phyloP scores from a whole-genome alignment of 2,113 vertebrate species.

The Haemorhous mexicanus region DNA sequence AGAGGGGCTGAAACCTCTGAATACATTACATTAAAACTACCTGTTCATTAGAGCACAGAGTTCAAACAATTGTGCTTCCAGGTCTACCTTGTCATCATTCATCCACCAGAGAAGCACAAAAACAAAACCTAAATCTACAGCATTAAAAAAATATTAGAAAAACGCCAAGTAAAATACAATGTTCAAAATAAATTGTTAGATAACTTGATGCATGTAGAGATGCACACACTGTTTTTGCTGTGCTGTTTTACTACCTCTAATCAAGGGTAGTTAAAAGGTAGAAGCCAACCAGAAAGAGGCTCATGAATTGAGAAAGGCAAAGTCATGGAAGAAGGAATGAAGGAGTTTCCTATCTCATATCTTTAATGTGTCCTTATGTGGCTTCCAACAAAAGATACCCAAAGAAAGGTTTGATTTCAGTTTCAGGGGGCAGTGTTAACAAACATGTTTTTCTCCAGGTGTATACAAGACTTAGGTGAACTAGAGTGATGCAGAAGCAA shows the following conservation, averaged over 20 bases:
- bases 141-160: not conserved
- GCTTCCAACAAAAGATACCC: not conserved
- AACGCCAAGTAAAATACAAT: rapidly evolving
- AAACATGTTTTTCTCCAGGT: not conserved
- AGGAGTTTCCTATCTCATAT: not conserved
- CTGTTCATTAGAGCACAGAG: not conserved
- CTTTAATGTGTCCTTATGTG: not conserved
- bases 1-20: not conserved
- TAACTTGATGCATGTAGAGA: not conserved
- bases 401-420: not conserved
- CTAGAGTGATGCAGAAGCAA: rapidly evolving
- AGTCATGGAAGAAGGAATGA: no score
- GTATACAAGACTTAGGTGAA: rapidly evolving
- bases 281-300: not conserved
- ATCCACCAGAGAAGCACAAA: not conserved
- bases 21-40: not conserved
- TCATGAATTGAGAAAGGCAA: not conserved
- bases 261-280: not conserved
- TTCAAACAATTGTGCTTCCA: not conserved
- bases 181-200: not conserved
- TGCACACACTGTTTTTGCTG: not conserved
- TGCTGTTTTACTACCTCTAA: not conserved
- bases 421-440: not conserved
- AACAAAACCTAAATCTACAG: not conserved
- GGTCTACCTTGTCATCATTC: not conserved